These are phyloP conservation scores for Corvus cornix DNA, from an alignment of 2,113 vertebrate genomes.

Conservation along the genomic window DNA sequence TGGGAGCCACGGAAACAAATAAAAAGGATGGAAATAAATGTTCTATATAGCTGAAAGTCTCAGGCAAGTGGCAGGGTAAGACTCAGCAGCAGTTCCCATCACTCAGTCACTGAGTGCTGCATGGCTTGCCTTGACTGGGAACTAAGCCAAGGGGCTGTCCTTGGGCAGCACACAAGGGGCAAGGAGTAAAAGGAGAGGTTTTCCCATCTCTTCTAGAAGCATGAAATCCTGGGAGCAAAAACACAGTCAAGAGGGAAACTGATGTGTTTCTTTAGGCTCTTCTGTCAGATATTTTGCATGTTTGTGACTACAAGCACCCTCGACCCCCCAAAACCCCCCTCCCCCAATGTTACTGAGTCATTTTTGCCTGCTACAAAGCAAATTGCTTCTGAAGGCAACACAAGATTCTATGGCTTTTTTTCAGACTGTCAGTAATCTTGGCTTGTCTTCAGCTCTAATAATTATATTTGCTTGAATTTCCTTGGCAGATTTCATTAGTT, in stretches of 20 bases:
- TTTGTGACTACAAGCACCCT: background rate
- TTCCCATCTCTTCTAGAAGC: background rate
- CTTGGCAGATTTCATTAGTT: slow-evolving; percentile 3
- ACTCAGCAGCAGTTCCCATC: background rate
- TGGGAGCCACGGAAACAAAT: background rate
- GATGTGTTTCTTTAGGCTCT: background rate
- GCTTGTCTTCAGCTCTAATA: slow-evolving; percentile 13
- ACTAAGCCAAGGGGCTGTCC: background rate
- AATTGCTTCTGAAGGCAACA: background rate
- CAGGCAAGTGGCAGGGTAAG: background rate
- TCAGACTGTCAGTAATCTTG: background rate
- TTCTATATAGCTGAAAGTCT: background rate
- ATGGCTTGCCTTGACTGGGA: background rate
- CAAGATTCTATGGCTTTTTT: background rate
- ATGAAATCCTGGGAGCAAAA: background rate
- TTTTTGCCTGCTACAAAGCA: background rate
- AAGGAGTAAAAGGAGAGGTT: background rate
- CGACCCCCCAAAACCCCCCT: accelerated
- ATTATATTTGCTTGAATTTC: slow-evolving; percentile 29
- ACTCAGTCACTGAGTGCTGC: background rate
- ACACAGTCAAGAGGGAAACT: background rate
- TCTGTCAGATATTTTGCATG: background rate
- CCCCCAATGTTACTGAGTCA: background rate
- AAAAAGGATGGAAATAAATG: background rate
- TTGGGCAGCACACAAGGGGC: background rate